A percentile compares a stretch with the other conserved stretches of the same genome.
Evolutionary conservation across 1,140 invertebrate genomes (phyloP).

Genomic region (Bacillus rossius): DNA sequence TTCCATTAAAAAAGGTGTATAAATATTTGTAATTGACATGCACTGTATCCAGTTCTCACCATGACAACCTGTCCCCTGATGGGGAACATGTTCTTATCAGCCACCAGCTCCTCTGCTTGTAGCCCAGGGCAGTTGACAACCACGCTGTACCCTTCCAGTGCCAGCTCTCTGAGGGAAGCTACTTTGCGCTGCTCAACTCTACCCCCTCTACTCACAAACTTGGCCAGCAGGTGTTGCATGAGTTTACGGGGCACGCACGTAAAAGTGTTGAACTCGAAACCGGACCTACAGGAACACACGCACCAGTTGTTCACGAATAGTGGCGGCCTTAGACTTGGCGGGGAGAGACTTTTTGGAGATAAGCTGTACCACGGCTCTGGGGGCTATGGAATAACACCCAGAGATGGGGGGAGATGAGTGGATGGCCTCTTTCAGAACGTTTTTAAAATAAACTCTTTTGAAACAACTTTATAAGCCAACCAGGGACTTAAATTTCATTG

Average conservation of each 20-base stretch:
- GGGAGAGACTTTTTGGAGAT: no score
- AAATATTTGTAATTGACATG: no score
- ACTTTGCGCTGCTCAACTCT: slow-evolving; percentile 46
- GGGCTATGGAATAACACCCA: no score
- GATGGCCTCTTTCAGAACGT: no score
- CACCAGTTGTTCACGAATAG: no score
- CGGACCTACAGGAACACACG: slow-evolving; percentile 46
- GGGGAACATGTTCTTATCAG: slow-evolving; percentile 51
- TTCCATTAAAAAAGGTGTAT: no score
- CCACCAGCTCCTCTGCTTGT: slow-evolving; percentile 48
- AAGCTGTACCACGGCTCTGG: no score
- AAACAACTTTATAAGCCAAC: no score
- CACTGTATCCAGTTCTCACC: slow-evolving; percentile 46
- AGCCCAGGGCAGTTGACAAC: slow-evolving; percentile 71
- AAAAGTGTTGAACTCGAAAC: slow-evolving; percentile 55
- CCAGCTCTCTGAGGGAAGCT: slow-evolving; percentile 45
- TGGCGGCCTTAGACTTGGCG: no score
- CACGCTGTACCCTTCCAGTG: slow-evolving; percentile 50
- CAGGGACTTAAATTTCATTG: no score
- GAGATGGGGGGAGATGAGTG: no score
- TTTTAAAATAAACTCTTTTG: no score
- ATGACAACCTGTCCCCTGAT: slow-evolving; percentile 65
- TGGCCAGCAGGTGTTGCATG: slow-evolving; percentile 53
- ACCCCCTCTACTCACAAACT: slow-evolving; percentile 52
- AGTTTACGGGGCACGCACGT: slow-evolving; percentile 51